Evolutionary conservation across 2,888 invertebrate species (phyloP), one percentile per base, ranked within the genome.

Genomic region (Podabrus alpinus): DNA sequence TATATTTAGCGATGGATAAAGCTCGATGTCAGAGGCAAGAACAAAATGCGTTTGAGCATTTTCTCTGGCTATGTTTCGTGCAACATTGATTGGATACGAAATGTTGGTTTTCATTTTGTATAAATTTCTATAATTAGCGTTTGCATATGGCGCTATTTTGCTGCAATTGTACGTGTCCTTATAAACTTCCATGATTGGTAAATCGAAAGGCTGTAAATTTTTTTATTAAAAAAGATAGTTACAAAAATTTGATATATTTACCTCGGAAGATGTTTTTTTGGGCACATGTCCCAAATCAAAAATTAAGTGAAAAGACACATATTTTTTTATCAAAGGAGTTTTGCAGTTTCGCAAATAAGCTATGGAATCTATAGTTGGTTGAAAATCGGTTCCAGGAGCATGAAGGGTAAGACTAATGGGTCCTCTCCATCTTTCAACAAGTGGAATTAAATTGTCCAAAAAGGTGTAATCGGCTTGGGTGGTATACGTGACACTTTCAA

Each of bases 381-480:
- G 45, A 72, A 92, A 89, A 83, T 93, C 93, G 1, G 86, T 86
- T 17, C 92, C 92, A 1, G 93, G 93, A 0, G 92, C 89, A 82
- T 91, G 91, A 29, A 93, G 86, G 0, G 92, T 90, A 70, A 93
- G 87, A 62, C 92, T 92, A 45, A 93, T 86, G 0, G 93, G 93
- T 0, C 91, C 93, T 11, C 88, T 86, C 93, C 93, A 93, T 29
- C 89, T 86, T 64, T 89, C 87, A 73, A 91, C 84, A 69, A 93
- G 83, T 1, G 90, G 89, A 77, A 89, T 88, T 76, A 92, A 84
- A 85, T 92, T 92, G 80, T 91, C 90, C 78, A 93, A 88, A 86
- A 92, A 93, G 9, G 92, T 91, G 81, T 88, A 91, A 81, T 93
- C 92, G 0, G 91, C 92, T 83, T 93, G 92, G 0, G 93, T 93